phyloP scores from a whole-genome alignment of 1,140 invertebrate species.

The Brachionus koreanus region DNA sequence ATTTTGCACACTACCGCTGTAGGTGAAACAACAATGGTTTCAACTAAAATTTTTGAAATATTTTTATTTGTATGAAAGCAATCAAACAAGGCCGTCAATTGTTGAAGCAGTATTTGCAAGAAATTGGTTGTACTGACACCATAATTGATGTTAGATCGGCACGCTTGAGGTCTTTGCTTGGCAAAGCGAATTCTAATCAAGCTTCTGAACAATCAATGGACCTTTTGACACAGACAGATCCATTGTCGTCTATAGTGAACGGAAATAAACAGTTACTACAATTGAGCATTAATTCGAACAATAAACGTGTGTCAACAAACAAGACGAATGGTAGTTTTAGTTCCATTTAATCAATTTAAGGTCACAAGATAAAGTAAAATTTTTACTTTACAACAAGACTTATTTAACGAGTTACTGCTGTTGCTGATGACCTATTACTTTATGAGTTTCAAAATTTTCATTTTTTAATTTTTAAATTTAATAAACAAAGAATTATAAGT shows the following conservation, averaged over 20 bases:
- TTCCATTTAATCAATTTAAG: too few species aligned
- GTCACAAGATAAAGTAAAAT: too few species aligned
- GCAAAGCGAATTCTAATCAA: constrained; percentile 52
- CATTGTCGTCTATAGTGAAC: not conserved
- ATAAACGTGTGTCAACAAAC: constrained; percentile 43
- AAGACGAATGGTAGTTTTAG: constrained; percentile 23
- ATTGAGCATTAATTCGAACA: constrained; percentile 19
- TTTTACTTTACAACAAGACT: too few species aligned
- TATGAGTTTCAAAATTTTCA: too few species aligned
- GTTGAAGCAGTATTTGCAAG: constrained; percentile 85
- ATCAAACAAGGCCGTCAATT: constrained; percentile 88
- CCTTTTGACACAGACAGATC: constrained; percentile 44
- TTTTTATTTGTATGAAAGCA: too few species aligned
- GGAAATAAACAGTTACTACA: constrained; percentile 9
- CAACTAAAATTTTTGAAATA: too few species aligned
- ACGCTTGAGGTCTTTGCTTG: constrained; percentile 82
- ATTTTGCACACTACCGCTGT: too few species aligned
- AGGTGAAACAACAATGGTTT: too few species aligned
- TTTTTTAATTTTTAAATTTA: too few species aligned
- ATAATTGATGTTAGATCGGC: constrained; percentile 97
- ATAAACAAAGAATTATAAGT: too few species aligned
- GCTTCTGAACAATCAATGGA: not conserved
- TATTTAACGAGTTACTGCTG: too few species aligned
- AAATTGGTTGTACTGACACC: constrained; percentile 98
- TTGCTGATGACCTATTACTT: too few species aligned